phyloP scores from a whole-genome alignment of 2,113 vertebrate genomes.

The Puntigrus tetrazona region DNA sequence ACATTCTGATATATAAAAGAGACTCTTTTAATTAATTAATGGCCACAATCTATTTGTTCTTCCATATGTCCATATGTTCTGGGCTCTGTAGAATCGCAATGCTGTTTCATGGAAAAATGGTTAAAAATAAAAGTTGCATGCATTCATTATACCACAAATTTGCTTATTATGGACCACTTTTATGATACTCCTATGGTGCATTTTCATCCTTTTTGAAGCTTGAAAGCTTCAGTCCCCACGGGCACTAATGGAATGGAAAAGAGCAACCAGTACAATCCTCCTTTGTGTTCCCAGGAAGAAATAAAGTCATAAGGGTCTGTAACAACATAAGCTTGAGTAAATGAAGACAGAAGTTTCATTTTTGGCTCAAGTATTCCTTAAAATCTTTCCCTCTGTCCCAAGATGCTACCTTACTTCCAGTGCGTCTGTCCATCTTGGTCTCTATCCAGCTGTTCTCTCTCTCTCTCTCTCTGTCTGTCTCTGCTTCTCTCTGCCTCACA shows the following conservation, averaged over 20 bases:
- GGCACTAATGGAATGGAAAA: background rate
- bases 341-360: background rate
- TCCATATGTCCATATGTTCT: background rate
- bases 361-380: background rate
- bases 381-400: background rate
- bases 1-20: no score
- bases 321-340: background rate
- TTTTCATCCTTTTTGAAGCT: background rate
- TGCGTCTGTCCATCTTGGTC: conserved; percentile 21
- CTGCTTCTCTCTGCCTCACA: conserved; percentile 21
- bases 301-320: background rate
- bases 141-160: background rate
- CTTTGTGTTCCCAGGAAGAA: background rate
- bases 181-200: background rate
- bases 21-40: no score
- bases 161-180: background rate
- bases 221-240: conserved; percentile 12
- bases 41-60: background rate
- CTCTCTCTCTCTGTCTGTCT: conserved; percentile 21
- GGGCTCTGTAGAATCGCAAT: background rate
- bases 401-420: background rate
- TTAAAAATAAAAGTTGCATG: background rate
- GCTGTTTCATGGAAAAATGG: background rate
- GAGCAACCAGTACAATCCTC: background rate
- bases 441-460: conserved; percentile 35